Conservation (phyloP, 2,888 invertebrate genomes). For the Drosophila melanocephala region DNA sequence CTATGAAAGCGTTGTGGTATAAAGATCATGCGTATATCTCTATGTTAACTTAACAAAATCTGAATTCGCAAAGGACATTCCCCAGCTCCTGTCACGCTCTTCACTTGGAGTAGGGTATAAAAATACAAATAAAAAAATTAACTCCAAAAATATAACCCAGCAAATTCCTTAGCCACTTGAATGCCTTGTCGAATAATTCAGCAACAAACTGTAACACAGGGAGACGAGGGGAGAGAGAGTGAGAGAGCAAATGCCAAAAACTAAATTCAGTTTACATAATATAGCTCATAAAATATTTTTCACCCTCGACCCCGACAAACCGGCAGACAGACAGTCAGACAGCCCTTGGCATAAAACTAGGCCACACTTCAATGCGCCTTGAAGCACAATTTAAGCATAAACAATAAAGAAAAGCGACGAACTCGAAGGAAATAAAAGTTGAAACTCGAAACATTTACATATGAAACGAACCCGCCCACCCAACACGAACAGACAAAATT, state of each 20-base stretch:
- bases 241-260: slow-evolving; percentile 60
- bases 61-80: background rate
- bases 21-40: background rate
- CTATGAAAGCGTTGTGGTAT: background rate
- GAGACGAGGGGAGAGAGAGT: background rate
- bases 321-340: background rate
- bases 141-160: slow-evolving; percentile 6
- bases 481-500: slow-evolving; percentile 62
- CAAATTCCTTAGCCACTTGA: slow-evolving; percentile 52
- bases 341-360: slow-evolving; percentile 56
- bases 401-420: slow-evolving; percentile 73
- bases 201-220: slow-evolving; percentile 47
- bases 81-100: background rate
- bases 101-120: slow-evolving; percentile 13
- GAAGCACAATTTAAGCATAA: slow-evolving; percentile 70
- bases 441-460: slow-evolving; percentile 79
- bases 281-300: slow-evolving; percentile 79
- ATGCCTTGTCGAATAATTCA: slow-evolving; percentile 53
- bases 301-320: slow-evolving; percentile 39
- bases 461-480: slow-evolving; percentile 74
- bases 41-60: background rate
- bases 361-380: slow-evolving; percentile 73
- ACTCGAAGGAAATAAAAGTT: slow-evolving; percentile 76
- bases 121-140: slow-evolving; percentile 10
- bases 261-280: slow-evolving; percentile 80